Base-by-base conservation (phyloP, 30 jellyfish, hydroid and myxozoan genomes). In the Chrysaora quinquecirrha region DNA sequence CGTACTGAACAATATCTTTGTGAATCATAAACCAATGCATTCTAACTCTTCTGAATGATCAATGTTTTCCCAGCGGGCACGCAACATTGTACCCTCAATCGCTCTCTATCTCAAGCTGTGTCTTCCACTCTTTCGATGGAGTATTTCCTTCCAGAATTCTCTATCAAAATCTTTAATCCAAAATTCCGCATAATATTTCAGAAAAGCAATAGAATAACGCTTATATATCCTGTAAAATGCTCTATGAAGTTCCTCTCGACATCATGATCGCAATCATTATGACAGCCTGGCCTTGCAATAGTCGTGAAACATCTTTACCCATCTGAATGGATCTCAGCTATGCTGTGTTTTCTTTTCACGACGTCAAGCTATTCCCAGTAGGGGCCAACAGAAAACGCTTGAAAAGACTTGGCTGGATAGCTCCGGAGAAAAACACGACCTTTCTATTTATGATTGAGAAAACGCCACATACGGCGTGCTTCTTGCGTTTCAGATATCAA, bases 301-400 rank as follows among this genome's bases (percentile, higher is more conserved):
- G n/a, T n/a, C n/a, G n/a, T n/a, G n/a, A n/a, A n/a, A n/a, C n/a
- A n/a, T n/a, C n/a, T n/a, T n/a, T n/a, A n/a, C n/a, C n/a, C n/a
- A n/a, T 70, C 34, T 22, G 67, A 52, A 20, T 70, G 19, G 38
- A 32, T 34, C 48, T 19, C 68, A 52, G 68, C 25, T 52, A 19
- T 52, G 43, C 82, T 70, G 33, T 70, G 82, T 70, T 70, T 70
- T 70, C 67, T 30, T 70, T 70, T 70, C 65, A 34, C 22, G 82
- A 70, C 68, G 56, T 70, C 82, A 48, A 70, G 56, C 82, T 12
- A 38, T 21, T 38, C 82, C 34, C 82, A 70, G 65, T 43, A 18
- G 82, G 82, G 33, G 66, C 30, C 33, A 38, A 27, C 82, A 33
- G 67, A 70, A 38, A 24, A 18, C 56, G 14, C 33, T 66, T 70